Evolutionary conservation across 2,113 vertebrate genomes (phyloP).

Genomic region (Gymnogyps californianus): DNA sequence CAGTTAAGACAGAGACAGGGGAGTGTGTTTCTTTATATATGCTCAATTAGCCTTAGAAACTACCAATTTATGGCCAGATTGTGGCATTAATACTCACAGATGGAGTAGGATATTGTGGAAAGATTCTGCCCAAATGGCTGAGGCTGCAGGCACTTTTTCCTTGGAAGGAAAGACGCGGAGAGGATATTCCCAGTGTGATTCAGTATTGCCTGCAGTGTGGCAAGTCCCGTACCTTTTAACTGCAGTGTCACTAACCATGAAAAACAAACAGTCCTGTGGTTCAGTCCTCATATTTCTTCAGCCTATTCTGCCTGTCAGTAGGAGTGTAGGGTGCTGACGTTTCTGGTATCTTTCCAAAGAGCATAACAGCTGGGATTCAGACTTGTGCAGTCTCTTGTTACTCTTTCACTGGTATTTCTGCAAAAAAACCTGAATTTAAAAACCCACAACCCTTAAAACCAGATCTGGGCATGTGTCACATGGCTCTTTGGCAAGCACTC

Average conservation of each 20-base stretch:
- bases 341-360: constrained; percentile 5
- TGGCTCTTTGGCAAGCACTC: background rate
- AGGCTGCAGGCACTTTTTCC: background rate
- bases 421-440: background rate
- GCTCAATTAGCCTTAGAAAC: background rate
- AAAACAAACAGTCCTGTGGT: background rate
- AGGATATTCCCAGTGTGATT: background rate
- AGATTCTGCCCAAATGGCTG: background rate
- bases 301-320: background rate
- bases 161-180: background rate
- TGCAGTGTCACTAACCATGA: background rate
- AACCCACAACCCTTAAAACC: background rate
- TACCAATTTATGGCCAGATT: background rate
- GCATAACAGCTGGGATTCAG: constrained; percentile 10
- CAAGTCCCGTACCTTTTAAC: background rate
- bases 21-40: background rate
- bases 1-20: background rate
- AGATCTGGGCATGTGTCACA: background rate
- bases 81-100: background rate
- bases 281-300: background rate
- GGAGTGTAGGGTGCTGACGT: background rate
- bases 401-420: background rate
- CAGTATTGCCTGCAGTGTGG: background rate
- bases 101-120: background rate
- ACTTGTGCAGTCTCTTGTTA: background rate